These are phyloP conservation scores for Forbesichthys agassizii DNA, from an alignment of 2,113 vertebrate genomes.

Conservation along the genomic window DNA sequence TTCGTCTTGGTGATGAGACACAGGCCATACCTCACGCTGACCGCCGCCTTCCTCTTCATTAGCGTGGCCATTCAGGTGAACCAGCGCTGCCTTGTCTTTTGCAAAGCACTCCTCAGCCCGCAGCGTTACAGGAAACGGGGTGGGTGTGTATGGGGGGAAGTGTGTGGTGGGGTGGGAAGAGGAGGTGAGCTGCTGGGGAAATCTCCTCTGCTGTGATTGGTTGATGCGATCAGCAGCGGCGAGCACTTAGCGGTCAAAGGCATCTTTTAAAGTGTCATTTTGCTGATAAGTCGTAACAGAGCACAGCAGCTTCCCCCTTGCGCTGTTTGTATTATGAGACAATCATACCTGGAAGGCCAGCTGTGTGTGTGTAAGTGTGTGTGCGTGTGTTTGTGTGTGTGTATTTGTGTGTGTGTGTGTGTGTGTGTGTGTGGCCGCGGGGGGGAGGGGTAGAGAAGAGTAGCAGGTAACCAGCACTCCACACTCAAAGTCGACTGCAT, in stretches of 20 bases:
- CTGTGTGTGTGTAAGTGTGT: too few relatives aligned
- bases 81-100: conserved; percentile 1
- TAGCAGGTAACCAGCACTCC: too few relatives aligned
- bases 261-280: conserved; percentile 14
- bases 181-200: background rate
- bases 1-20: conserved; percentile 87
- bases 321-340: too few relatives aligned
- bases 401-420: too few relatives aligned
- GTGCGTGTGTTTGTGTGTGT: too few relatives aligned
- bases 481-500: too few relatives aligned
- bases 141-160: too few relatives aligned
- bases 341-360: too few relatives aligned
- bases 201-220: conserved; percentile 32
- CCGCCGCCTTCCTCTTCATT: conserved; percentile 91
- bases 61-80: conserved; percentile 93
- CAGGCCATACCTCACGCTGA: conserved; percentile 87
- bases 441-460: background rate
- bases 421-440: too few relatives aligned
- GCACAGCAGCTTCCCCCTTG: too few relatives aligned
- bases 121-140: conserved; percentile 23
- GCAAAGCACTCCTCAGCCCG: conserved; percentile 15
- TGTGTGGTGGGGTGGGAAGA: too few relatives aligned
- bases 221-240: conserved; percentile 48
- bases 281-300: background rate
- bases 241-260: conserved; percentile 45